Percentiles rank a stretch among this genome's conserved stretches.
Conservation (phyloP, 2,888 invertebrate species). For the Barypeithes pellucidus region DNA sequence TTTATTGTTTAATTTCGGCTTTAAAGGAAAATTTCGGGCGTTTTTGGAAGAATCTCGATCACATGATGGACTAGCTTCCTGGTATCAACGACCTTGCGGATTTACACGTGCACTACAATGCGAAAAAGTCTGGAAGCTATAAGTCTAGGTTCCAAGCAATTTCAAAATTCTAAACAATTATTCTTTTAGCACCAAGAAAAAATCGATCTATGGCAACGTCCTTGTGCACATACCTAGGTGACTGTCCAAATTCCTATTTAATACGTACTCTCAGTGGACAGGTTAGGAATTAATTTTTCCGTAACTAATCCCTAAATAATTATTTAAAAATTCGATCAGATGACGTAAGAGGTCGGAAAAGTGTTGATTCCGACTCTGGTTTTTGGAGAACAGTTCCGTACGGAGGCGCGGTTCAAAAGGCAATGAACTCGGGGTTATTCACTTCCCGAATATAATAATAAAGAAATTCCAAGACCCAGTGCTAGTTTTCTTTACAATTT, state of each 20-base stretch:
- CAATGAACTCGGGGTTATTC: slow-evolving; percentile 70
- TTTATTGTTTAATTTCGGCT: slow-evolving; percentile 5
- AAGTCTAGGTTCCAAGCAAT: too few species aligned
- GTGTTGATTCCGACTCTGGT: slow-evolving; percentile 46
- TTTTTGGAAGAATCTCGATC: too few species aligned
- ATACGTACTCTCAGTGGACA: background rate
- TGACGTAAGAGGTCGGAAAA: slow-evolving; percentile 20
- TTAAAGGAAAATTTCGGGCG: background rate
- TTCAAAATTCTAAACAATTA: too few species aligned
- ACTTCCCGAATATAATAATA: slow-evolving; percentile 65
- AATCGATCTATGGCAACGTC: too few species aligned
- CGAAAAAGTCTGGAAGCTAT: too few species aligned
- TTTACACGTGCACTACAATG: background rate
- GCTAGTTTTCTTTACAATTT: background rate
- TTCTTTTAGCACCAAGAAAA: too few species aligned
- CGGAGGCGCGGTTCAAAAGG: slow-evolving; percentile 66
- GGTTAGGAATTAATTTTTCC: background rate
- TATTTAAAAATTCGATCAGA: background rate
- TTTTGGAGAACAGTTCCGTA: slow-evolving; percentile 56
- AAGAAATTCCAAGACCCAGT: background rate
- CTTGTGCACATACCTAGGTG: too few species aligned
- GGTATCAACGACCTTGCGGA: background rate
- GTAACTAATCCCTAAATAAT: background rate
- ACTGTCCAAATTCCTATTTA: too few species aligned
- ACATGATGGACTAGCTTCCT: background rate